Conservation (phyloP, 2,797 vertebrate genomes). For the Podarcis lilfordi region DNA sequence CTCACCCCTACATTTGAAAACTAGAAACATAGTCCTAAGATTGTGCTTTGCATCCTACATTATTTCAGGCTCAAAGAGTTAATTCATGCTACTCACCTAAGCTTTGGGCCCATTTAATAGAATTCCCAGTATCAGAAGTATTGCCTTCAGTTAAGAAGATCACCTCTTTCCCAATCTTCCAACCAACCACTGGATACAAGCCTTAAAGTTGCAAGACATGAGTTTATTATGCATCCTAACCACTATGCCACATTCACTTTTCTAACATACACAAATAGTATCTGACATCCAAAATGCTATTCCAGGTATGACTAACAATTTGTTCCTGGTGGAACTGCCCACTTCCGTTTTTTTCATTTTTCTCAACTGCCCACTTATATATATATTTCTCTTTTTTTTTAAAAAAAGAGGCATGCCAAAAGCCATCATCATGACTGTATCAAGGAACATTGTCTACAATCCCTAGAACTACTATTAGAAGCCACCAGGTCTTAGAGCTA, state of each 20-base stretch:
- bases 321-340: not conserved
- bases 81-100: conserved; percentile 83
- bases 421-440: not conserved
- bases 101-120: conserved; percentile 91
- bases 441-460: not conserved
- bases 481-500: not conserved
- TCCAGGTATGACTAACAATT: not conserved
- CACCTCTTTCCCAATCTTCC: conserved; percentile 94
- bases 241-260: too few species aligned
- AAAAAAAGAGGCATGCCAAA: not conserved
- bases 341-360: not conserved
- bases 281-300: not conserved
- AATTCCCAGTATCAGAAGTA: conserved; percentile 88
- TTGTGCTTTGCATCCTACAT: not conserved
- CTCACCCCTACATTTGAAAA: not conserved
- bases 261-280: not conserved
- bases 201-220: conserved; percentile 75
- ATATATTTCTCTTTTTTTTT: not conserved
- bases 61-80: not conserved
- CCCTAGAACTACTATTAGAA: not conserved
- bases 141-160: conserved; percentile 92
- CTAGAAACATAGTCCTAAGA: not conserved
- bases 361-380: not conserved
- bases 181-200: conserved; percentile 94
- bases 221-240: not conserved